These are phyloP conservation scores for Phrynocephalus vlangalii DNA, from an alignment of 2,797 vertebrate genomes.

Conservation along the genomic window DNA sequence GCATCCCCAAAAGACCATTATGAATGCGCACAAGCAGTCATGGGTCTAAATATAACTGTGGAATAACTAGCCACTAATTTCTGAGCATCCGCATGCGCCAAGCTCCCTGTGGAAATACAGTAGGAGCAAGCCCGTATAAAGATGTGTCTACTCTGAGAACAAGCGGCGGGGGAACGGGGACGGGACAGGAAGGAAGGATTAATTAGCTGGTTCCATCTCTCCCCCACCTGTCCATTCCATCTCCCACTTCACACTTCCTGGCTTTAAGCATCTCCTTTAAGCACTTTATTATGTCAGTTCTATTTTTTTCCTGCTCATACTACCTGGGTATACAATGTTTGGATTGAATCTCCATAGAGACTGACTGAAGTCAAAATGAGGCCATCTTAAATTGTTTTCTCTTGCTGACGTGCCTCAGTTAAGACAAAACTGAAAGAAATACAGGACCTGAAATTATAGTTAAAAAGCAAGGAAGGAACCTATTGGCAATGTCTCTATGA, in stretches of 20 bases:
- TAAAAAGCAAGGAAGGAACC: neutral
- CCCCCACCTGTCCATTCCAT: neutral
- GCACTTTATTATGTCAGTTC: neutral
- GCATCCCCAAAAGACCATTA: neutral
- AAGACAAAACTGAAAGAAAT: neutral
- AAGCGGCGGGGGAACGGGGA: too few relatives aligned
- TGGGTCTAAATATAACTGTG: neutral
- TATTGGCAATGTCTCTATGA: neutral
- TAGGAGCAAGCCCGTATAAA: neutral
- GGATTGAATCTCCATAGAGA: slow-evolving; percentile 19
- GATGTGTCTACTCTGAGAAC: neutral
- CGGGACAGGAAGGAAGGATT: neutral
- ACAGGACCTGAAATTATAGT: rapidly evolving
- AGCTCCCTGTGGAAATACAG: neutral
- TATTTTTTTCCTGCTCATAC: neutral
- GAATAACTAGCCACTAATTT: neutral
- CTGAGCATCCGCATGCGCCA: neutral
- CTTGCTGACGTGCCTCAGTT: neutral
- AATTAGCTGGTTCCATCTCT: slow-evolving; percentile 5
- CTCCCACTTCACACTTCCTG: neutral
- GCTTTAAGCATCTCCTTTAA: neutral
- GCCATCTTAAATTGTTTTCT: slow-evolving; percentile 29
- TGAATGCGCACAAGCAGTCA: neutral
- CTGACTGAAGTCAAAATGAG: slow-evolving; percentile 34
- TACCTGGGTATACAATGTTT: slow-evolving; percentile 16